Evolutionary conservation across 2,113 vertebrate species (phyloP).

Genomic region (Oreotragus oreotragus): DNA sequence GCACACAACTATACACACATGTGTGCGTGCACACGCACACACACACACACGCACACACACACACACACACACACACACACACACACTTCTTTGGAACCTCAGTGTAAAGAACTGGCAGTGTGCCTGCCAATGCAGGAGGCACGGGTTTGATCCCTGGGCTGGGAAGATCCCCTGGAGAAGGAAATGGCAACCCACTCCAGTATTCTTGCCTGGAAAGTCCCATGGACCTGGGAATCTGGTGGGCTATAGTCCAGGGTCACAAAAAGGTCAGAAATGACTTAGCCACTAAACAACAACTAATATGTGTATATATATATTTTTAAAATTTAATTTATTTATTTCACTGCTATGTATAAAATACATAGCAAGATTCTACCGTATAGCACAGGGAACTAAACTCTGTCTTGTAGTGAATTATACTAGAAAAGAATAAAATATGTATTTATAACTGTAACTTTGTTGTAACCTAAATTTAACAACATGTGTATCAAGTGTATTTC

Average conservation of each 20-base stretch:
- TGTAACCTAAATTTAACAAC: not conserved
- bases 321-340: not conserved
- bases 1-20: not conserved
- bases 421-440: not conserved
- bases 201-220: not conserved
- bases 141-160: not conserved
- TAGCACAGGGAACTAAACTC: not conserved
- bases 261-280: not conserved
- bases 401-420: not conserved
- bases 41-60: not conserved
- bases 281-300: not conserved
- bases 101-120: not conserved
- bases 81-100: not conserved
- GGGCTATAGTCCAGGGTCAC: not conserved
- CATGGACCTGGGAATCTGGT: not conserved
- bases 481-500: not conserved
- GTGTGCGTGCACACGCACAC: accelerated
- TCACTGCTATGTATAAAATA: not conserved
- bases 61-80: not conserved
- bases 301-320: not conserved
- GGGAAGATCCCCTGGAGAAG: not conserved
- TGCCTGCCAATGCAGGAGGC: not conserved
- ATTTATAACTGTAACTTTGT: not conserved
- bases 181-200: not conserved
- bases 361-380: not conserved